Evolutionary conservation across 2,797 vertebrate species (phyloP).

Genomic region (Centroberyx gerrardi): DNA sequence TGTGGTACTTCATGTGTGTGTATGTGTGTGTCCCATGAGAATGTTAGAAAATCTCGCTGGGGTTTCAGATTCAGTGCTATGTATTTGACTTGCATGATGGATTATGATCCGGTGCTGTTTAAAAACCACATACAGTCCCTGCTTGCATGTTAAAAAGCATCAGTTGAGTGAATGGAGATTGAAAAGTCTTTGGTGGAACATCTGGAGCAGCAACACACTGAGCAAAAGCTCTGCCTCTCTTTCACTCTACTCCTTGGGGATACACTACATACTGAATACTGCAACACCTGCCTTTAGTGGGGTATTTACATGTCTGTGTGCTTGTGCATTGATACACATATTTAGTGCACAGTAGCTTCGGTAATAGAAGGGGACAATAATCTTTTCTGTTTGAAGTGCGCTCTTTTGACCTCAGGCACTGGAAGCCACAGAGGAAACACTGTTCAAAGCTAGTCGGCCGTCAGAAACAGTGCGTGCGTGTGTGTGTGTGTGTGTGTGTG

Average conservation of each 20-base stretch:
- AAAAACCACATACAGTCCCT: background rate
- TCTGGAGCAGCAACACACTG: background rate
- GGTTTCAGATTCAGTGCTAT: background rate
- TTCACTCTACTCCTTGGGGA: too few species aligned
- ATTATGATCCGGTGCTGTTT: background rate
- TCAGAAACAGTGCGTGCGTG: background rate
- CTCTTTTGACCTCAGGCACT: constrained; percentile 59
- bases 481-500: background rate
- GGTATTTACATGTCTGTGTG: background rate
- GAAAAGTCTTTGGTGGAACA: background rate
- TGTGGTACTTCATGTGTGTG: background rate
- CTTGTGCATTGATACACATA: constrained; percentile 27
- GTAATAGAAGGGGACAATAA: background rate
- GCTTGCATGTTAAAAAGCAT: background rate
- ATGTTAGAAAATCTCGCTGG: background rate
- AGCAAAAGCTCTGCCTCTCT: background rate
- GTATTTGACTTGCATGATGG: background rate
- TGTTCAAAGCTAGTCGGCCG: constrained; percentile 52
- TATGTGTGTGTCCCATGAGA: background rate
- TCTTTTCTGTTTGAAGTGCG: constrained; percentile 51
- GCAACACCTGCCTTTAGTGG: background rate
- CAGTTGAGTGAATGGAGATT: background rate
- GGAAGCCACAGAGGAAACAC: constrained; percentile 26
- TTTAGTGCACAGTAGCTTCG: background rate
- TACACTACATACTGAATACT: too few species aligned